Conservation (phyloP, 2,797 vertebrate genomes). For the Carduelis carduelis region DNA sequence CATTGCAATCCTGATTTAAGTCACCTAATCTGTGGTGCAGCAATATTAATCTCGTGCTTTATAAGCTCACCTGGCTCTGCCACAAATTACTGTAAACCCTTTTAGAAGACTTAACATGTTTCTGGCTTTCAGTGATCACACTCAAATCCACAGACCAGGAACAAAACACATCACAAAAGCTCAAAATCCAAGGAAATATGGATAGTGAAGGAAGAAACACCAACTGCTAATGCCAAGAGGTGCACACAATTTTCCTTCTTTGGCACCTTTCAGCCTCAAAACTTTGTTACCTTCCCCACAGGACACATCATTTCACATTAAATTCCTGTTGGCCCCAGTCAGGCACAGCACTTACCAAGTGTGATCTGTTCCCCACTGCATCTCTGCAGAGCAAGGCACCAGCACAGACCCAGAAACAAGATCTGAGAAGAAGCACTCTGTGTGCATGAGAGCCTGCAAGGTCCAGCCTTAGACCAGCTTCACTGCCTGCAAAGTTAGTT, state of each 20-base stretch:
- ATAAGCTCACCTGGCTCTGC: not conserved
- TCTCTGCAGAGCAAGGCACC: not conserved
- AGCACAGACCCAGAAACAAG: not conserved
- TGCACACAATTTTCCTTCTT: not conserved
- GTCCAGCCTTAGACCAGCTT: not conserved
- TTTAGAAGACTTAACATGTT: not conserved
- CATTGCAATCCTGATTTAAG: not conserved
- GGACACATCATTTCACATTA: not conserved
- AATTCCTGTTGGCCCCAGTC: not conserved
- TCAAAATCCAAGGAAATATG: not conserved
- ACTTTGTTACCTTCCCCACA: not conserved
- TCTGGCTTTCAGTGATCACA: not conserved
- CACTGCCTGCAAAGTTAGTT: not conserved
- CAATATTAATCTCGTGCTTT: not conserved
- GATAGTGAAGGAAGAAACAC: not conserved
- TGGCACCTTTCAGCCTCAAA: not conserved
- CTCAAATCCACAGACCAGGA: not conserved
- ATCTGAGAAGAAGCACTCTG: not conserved
- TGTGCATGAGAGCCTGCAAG: not conserved
- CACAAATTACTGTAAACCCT: not conserved
- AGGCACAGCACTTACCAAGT: not conserved
- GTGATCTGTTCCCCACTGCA: not conserved
- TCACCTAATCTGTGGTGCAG: not conserved
- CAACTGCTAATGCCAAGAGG: not conserved
- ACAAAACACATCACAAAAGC: not conserved